Evolutionary conservation across 2,888 invertebrate genomes (phyloP).

Genomic region (Rhabditophanes sp.): DNA sequence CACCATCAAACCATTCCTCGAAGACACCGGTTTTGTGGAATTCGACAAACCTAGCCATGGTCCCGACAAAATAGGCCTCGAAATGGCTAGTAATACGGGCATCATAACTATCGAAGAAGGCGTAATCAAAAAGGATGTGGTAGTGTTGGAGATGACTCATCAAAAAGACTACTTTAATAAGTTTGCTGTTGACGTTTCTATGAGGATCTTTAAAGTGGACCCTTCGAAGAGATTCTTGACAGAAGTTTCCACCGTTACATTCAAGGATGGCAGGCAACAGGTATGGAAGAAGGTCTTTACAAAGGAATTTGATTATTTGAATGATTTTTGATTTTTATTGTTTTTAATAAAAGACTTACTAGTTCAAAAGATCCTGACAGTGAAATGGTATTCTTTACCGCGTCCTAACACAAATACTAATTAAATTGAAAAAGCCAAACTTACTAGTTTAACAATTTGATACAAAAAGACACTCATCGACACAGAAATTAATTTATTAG

Average conservation of each 20-base stretch:
- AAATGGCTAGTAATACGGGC: slow-evolving; percentile 30
- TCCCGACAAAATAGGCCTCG: slow-evolving; percentile 30
- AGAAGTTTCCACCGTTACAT: too few relatives aligned
- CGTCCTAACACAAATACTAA: slow-evolving; percentile 24
- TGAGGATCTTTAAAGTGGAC: not conserved
- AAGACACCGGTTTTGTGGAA: slow-evolving; percentile 35
- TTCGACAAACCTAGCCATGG: slow-evolving; percentile 20
- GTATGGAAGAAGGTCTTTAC: slow-evolving; percentile 2
- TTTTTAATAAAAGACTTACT: slow-evolving; percentile 19
- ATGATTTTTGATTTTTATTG: not conserved
- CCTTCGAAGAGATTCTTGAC: slow-evolving; percentile 4
- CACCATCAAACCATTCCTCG: slow-evolving; percentile 28
- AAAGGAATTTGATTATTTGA: not conserved
- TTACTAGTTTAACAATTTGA: slow-evolving; percentile 41
- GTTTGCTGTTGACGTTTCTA: too few relatives aligned
- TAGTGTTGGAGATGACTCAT: slow-evolving; percentile 6
- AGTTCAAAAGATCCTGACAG: slow-evolving; percentile 42
- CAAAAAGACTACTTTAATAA: not conserved
- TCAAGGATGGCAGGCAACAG: slow-evolving; percentile 1
- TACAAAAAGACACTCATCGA: slow-evolving; percentile 40
- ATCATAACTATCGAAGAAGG: slow-evolving; percentile 38
- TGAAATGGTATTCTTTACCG: slow-evolving; percentile 41
- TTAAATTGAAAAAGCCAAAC: slow-evolving; percentile 9
- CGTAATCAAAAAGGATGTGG: slow-evolving; percentile 9
- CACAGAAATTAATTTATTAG: slow-evolving; percentile 34